Evolutionary conservation across 1,140 invertebrate species (phyloP).

Genomic region (Agrilus planipennis): DNA sequence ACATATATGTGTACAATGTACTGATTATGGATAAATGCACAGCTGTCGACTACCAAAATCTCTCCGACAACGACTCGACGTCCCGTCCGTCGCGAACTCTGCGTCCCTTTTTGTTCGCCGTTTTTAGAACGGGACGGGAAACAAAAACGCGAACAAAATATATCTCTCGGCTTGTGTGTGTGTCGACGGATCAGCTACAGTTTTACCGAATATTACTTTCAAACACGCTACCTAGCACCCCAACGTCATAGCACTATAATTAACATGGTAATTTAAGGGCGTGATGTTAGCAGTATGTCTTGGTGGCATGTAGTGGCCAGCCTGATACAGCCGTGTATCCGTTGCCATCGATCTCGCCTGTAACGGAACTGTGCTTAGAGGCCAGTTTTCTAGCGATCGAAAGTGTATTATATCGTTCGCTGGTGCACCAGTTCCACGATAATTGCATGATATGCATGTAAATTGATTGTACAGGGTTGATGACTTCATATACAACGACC

Average conservation of each 20-base stretch:
- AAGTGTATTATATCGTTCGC: conserved; percentile 5
- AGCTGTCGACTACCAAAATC: no score
- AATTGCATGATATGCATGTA: conserved; percentile 34
- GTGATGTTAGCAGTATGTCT: conserved; percentile 31
- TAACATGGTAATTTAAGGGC: conserved; percentile 35
- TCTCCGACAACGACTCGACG: no score
- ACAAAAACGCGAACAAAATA: no score
- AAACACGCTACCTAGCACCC: conserved; percentile 20
- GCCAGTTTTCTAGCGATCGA: conserved; percentile 17
- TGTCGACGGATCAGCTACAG: no score
- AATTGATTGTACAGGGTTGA: conserved; percentile 33
- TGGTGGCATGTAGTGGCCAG: conserved; percentile 32
- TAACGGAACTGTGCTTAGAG: conserved; percentile 13
- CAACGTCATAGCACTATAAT: conserved; percentile 24
- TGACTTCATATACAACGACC: no score
- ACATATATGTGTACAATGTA: no score
- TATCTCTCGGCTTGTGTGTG: no score
- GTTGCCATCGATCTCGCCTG: conserved; percentile 7
- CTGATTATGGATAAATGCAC: no score
- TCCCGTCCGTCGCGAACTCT: no score
- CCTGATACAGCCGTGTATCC: conserved; percentile 16
- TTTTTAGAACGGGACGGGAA: no score
- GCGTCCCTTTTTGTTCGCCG: no score
- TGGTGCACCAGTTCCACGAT: conserved; percentile 8
- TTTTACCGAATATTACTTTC: conserved; percentile 21